These are phyloP conservation scores for Nycticebus coucang DNA, from an alignment of 2,113 vertebrate species.

Conservation along the genomic window DNA sequence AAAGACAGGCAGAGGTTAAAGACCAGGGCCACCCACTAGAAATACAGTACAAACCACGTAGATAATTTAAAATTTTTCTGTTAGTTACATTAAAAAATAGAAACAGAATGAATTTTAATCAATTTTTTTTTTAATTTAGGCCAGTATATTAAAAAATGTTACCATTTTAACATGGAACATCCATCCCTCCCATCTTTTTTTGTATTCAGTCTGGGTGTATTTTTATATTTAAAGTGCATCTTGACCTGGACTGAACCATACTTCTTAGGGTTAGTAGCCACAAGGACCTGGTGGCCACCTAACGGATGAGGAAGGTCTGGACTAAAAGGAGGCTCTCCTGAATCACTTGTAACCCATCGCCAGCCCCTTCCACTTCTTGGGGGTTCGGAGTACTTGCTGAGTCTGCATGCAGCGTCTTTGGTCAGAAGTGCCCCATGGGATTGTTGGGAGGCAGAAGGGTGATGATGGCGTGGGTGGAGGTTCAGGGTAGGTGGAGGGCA, in stretches of 20 bases:
- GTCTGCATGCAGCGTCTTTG: not conserved
- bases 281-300: not conserved
- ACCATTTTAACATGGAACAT: not conserved
- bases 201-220: not conserved
- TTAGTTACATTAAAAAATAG: not conserved
- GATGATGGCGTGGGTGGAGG: not conserved
- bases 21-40: not conserved
- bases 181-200: not conserved
- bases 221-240: accelerated
- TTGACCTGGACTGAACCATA: not conserved
- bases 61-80: not conserved
- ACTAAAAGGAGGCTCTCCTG: not conserved
- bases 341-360: not conserved
- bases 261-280: not conserved
- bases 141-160: not conserved
- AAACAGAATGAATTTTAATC: not conserved
- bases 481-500: not conserved
- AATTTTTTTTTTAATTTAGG: not conserved
- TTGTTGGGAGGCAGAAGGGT: not conserved
- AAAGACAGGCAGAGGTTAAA: not conserved
- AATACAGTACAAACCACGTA: not conserved
- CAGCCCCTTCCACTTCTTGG: not conserved
- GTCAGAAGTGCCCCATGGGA: not conserved
- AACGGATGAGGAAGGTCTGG: not conserved
- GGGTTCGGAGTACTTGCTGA: not conserved